A percentile compares a stretch with the other conserved stretches of the same genome.
These are phyloP conservation scores for Entomobrya proxima DNA, from an alignment of 2,888 invertebrate genomes.

Conservation along the genomic window DNA sequence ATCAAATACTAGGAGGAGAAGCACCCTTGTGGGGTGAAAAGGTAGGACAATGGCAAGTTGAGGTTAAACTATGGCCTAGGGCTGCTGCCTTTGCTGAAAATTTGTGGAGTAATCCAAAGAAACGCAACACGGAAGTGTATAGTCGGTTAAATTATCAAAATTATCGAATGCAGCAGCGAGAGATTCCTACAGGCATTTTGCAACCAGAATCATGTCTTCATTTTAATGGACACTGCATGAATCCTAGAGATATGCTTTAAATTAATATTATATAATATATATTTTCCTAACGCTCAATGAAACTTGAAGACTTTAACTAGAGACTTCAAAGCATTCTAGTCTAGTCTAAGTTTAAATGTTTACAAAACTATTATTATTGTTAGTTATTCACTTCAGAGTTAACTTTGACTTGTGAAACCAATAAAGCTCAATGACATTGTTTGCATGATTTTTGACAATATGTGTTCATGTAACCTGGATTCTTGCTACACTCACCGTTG, in stretches of 20 bases:
- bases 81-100: constrained; percentile 89
- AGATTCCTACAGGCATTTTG: constrained; percentile 78
- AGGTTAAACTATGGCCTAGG: constrained; percentile 87
- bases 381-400: background rate
- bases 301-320: no score
- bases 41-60: constrained; percentile 78
- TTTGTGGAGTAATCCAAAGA: constrained; percentile 85
- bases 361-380: background rate
- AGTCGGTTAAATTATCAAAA: constrained; percentile 82
- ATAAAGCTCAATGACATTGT: constrained; percentile 39
- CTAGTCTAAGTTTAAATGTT: background rate
- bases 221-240: constrained; percentile 67
- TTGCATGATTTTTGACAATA: constrained; percentile 67
- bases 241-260: constrained; percentile 25
- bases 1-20: constrained; percentile 62
- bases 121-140: constrained; percentile 69
- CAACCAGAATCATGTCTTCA: constrained; percentile 73
- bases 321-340: no score
- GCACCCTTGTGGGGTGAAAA: constrained; percentile 91
- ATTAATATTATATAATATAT: background rate
- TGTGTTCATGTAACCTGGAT: constrained; percentile 69
- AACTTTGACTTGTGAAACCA: background rate
- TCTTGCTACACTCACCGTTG: constrained; percentile 67
- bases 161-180: constrained; percentile 82
- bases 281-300: background rate